Conservation (phyloP, 2,888 invertebrate species). For the Nasonia oneida region DNA sequence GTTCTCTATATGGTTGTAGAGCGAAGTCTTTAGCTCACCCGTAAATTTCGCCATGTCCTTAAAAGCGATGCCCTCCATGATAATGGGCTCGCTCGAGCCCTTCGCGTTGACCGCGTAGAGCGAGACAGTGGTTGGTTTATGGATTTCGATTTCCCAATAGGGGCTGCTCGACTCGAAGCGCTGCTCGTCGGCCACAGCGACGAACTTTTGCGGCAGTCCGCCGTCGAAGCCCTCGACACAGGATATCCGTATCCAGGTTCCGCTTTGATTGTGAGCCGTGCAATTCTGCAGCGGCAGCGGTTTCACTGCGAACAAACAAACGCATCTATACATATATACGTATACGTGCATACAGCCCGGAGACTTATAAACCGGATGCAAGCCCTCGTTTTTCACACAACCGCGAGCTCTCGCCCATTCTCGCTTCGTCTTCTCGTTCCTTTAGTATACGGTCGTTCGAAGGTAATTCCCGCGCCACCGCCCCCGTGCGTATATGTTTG, state of each 20-base stretch:
- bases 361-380: no score
- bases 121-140: conserved; percentile 82
- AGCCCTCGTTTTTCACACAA: no score
- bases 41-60: conserved; percentile 87
- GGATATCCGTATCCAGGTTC: conserved; percentile 91
- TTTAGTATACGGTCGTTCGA: no score
- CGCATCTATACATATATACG: no score
- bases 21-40: conserved; percentile 65
- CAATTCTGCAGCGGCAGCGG: conserved; percentile 94
- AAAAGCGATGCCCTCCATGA: conserved; percentile 91
- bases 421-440: no score
- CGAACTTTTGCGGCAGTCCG: conserved; percentile 91
- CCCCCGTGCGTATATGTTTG: no score
- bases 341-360: no score
- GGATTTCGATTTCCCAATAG: conserved; percentile 76
- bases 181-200: conserved; percentile 78
- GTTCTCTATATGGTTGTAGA: no score
- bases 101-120: conserved; percentile 93
- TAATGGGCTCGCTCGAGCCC: conserved; percentile 90
- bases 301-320: conserved; percentile 83
- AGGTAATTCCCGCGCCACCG: no score
- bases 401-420: no score
- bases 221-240: conserved; percentile 94
- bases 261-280: conserved; percentile 91
- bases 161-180: conserved; percentile 74